Conservation (phyloP, 2,113 vertebrate species). For the Promerops cafer region DNA sequence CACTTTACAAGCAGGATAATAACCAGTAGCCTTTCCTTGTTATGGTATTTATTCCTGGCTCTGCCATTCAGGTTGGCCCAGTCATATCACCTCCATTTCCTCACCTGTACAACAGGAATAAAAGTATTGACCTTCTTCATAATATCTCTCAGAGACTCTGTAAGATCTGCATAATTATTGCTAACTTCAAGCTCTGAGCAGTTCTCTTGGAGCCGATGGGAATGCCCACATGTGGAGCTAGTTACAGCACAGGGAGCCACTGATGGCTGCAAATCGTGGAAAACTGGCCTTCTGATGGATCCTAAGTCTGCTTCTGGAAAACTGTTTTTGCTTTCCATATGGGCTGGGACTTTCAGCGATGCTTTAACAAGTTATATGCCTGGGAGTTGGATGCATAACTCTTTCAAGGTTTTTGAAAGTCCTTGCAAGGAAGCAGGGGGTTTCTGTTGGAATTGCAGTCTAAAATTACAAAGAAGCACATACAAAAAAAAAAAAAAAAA, state of each 20-base stretch:
- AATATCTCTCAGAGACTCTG: neutral
- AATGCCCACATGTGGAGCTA: neutral
- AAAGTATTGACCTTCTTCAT: neutral
- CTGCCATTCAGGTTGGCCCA: neutral
- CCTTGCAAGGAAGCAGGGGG: neutral
- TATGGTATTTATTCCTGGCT: neutral
- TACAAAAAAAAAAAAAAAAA: neutral
- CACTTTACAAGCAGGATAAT: neutral
- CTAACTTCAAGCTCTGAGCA: neutral
- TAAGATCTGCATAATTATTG: neutral
- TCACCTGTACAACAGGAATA: neutral
- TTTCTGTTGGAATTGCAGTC: neutral
- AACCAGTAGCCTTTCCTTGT: neutral
- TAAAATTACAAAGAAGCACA: neutral
- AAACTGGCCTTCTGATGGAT: neutral
- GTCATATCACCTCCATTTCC: neutral
- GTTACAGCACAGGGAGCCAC: neutral
- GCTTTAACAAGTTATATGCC: neutral
- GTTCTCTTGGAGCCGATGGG: neutral
- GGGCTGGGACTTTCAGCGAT: neutral
- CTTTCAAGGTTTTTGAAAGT: neutral
- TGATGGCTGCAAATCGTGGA: neutral
- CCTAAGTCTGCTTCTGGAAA: neutral
- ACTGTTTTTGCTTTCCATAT: neutral
- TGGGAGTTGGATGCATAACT: neutral